Percentiles rank a stretch among this genome's conserved stretches.
These are phyloP conservation scores for Hypolimnas misippus DNA, from an alignment of 2,888 invertebrate species.

Conservation along the genomic window DNA sequence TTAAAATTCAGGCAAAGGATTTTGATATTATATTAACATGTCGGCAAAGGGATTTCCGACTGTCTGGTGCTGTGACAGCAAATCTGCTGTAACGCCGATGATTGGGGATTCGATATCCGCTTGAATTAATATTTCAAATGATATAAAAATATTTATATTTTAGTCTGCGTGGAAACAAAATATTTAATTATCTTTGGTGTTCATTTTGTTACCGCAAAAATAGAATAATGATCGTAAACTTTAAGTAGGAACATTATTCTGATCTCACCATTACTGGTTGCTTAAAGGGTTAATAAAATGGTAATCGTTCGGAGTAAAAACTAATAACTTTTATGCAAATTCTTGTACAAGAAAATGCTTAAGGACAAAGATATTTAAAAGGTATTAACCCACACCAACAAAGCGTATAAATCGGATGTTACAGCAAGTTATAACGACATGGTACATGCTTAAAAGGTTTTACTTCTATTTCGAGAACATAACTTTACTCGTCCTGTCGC, in stretches of 20 bases:
- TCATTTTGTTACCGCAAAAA: background rate
- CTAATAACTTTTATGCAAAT: background rate
- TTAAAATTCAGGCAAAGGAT: background rate
- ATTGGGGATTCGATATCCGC: no score
- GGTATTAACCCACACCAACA: background rate
- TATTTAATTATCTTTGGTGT: background rate
- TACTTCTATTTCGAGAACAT: background rate
- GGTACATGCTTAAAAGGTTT: background rate
- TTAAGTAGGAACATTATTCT: background rate
- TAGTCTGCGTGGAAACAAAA: no score
- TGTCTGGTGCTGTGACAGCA: background rate
- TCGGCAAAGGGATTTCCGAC: background rate
- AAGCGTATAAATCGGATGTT: background rate
- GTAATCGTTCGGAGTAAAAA: background rate
- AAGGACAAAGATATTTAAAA: background rate
- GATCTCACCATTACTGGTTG: background rate
- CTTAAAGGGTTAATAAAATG: background rate
- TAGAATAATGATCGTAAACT: background rate
- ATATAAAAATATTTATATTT: no score
- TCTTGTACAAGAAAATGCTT: background rate
- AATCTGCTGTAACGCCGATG: no score
- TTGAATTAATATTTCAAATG: no score
- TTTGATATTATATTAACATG: background rate
- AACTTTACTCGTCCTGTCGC: background rate
- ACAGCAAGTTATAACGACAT: background rate